These are phyloP conservation scores for Toxotes chatareus DNA, from an alignment of 2,113 vertebrate species.

Conservation along the genomic window DNA sequence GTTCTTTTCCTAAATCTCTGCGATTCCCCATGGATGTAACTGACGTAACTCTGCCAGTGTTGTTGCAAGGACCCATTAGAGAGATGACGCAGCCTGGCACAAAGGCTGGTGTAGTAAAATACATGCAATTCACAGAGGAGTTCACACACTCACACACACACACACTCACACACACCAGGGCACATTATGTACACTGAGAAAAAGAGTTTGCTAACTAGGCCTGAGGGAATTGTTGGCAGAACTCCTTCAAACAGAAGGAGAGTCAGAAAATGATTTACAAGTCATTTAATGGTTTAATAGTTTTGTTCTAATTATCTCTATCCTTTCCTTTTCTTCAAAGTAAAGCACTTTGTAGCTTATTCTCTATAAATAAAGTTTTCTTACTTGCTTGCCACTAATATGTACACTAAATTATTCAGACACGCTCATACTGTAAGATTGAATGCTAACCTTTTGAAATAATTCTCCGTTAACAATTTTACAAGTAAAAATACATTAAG, in stretches of 20 bases:
- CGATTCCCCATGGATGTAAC: constrained; percentile 41
- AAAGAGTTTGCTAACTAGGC: constrained; percentile 41
- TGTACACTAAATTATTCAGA: background rate
- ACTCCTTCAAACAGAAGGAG: constrained; percentile 6
- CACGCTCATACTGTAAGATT: background rate
- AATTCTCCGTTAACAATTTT: background rate
- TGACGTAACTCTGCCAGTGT: constrained; percentile 65
- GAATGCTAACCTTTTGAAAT: too few relatives aligned
- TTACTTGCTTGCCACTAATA: background rate
- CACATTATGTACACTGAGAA: constrained; percentile 21
- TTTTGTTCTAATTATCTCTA: background rate
- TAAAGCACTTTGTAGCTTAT: background rate
- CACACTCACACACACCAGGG: constrained; percentile 22
- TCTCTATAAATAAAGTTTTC: background rate
- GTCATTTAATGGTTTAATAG: background rate
- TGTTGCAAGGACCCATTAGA: constrained; percentile 63
- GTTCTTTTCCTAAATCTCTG: constrained; percentile 44
- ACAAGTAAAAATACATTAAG: background rate
- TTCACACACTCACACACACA: constrained; percentile 45
- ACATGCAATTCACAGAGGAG: constrained; percentile 45
- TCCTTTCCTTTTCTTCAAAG: background rate
- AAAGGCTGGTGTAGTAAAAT: constrained; percentile 58
- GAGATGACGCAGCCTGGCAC: constrained; percentile 72
- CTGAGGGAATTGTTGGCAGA: constrained; percentile 52
- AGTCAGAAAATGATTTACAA: constrained; percentile 1